Base-by-base conservation (phyloP, 2,888 invertebrate genomes). In the Pandemis corylana region DNA sequence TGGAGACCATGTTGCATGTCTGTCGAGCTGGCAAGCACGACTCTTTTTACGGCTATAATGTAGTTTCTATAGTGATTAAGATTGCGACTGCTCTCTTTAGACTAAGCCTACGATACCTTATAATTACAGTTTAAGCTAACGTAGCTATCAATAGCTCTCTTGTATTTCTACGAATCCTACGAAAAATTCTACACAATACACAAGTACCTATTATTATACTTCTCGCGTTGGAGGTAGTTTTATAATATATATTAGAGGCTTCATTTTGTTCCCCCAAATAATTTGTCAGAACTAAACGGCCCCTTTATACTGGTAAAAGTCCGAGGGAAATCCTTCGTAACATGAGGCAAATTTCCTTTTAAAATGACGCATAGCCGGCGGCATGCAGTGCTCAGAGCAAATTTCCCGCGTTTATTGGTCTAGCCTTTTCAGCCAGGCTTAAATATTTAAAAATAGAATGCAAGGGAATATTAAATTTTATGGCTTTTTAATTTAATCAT, bases 391-490 rank as follows among this genome's bases (percentile, higher is more conserved):
- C 28, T 36, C 28, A 36, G 41, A 51, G 67, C 66, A 36, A 75
- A 70, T 75, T 66, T 66, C 70, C 62, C 66, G 53, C 74, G 62
- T 51, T 59, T 65, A 42, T 10, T 7, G n/a, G 63, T 56, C 53
- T 53, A 72, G 68, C 68, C 62, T 74, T 69, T 74, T 65, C 56
- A 65, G 28, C 10, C 62, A 28, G 6, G 69, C 28, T 66, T 20
- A 44, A 51, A 28, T 65, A 59, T 68, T 69, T 69, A 51, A 68
- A 73, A 49, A 65, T 73, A 46, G 73, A 64, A 51, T 41, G 41
- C 13, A 15, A 44, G 20, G 28, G 59, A 72, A 72, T 41, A 20
- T n/a, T n/a, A n/a, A n/a, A n/a, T 56, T 59, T 56, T 56, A 62
- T 10, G 41, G 56, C 10, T 42, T 41, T 67, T 51, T 10, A 44